Evolutionary conservation across 2,797 vertebrate genomes (phyloP), one percentile per base, ranked within the genome.

Genomic region (Malacoraja senta): DNA sequence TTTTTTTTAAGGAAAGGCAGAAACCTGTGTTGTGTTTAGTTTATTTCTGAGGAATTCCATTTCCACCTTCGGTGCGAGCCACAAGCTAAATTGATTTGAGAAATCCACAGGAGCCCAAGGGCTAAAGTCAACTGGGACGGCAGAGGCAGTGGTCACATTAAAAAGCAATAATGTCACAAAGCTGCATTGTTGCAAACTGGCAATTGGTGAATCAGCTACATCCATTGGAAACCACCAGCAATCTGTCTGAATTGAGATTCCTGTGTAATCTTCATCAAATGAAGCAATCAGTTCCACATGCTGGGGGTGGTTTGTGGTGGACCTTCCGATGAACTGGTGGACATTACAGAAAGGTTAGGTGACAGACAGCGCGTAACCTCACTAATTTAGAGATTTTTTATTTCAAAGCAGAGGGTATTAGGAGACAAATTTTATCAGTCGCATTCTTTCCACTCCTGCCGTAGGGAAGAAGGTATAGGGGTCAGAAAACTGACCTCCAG

Each of bases 1-100:
- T 63, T 63, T 88, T 63, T 65, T 65, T 9, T 68, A 19, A 88
- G 17, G 7, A 2, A n/a, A 68, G 58, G 29, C 63, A 88, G 84
- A 35, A 68, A 88, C 84, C 63, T 88, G 61, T 88, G 68, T 88
- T 88, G 84, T 35, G 63, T 88, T 88, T 88, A 68, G n/a, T 68
- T 68, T 88, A 88, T 88, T 65, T 88, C 63, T 32, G 21, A 88
- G 24, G 63, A 68, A n/a, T 68, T 88, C 61, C 8, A 35, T 68
- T 68, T 88, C 63, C 61, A 86, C n/a, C 84, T 88, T 88, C n/a
- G 32, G 29, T 88, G 21, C 12, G 17, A 68, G 17, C n/a, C 19
- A 32, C 17, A 88, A 88, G n/a, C 68, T 88, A 88, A 88, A 88
- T 32, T 88, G 61, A 88, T 86, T 88, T 65, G 61, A 88, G 84